Conservation (phyloP, 2,888 invertebrate genomes). For the Actias luna region DNA sequence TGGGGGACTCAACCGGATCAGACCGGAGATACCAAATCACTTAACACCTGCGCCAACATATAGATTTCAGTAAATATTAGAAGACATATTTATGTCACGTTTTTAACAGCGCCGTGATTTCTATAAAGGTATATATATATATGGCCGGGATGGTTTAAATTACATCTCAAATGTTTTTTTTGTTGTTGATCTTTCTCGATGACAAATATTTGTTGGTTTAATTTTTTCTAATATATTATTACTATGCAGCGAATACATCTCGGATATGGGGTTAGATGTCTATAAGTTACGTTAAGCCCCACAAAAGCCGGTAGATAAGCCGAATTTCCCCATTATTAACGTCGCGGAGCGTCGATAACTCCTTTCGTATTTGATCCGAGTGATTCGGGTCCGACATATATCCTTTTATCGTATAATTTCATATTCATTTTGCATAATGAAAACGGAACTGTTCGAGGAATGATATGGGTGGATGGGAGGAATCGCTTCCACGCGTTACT, state of each 20-base stretch:
- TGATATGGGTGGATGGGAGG: not conserved
- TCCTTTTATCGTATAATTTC: slow-evolving; percentile 21
- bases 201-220: no score
- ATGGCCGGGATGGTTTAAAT: no score
- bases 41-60: no score
- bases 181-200: no score
- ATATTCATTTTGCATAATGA: slow-evolving; percentile 24
- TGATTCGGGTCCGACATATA: slow-evolving; percentile 26
- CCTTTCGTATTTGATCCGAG: slow-evolving; percentile 12
- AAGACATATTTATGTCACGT: no score
- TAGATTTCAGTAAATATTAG: no score
- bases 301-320: not conserved
- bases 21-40: no score
- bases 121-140: no score
- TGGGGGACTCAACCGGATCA: no score
- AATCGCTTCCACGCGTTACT: not conserved
- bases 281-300: not conserved
- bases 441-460: slow-evolving; percentile 6
- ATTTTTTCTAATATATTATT: no score
- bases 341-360: not conserved
- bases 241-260: not conserved
- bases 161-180: no score
- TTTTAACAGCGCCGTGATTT: no score
- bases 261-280: not conserved
- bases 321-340: not conserved